Conservation (phyloP, 2,113 vertebrate species). For the Scomber colias region DNA sequence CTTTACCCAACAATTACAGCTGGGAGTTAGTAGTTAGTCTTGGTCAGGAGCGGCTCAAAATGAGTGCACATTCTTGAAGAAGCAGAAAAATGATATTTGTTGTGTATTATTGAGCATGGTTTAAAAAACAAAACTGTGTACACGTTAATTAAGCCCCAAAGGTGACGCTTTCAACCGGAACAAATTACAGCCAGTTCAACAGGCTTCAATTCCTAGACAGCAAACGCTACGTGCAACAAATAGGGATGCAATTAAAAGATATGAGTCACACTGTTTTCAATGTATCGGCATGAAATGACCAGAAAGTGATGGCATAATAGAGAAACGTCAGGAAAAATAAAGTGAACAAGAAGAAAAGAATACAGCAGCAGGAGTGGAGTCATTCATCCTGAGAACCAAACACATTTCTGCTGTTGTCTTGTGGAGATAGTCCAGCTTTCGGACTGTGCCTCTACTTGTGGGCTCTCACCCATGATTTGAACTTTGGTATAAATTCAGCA, state of each 20-base stretch:
- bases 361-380: not conserved
- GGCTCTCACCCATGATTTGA: slow-evolving; percentile 11
- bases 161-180: not conserved
- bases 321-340: not conserved
- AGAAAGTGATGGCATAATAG: not conserved
- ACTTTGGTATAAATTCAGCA: slow-evolving; percentile 17
- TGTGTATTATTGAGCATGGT: no score
- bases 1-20: no score
- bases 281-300: not conserved
- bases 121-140: not conserved
- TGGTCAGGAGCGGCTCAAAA: no score
- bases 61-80: no score
- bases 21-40: no score
- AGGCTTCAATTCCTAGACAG: not conserved
- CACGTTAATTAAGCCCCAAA: not conserved
- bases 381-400: not conserved
- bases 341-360: not conserved
- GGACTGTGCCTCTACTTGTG: not conserved
- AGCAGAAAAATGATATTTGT: no score
- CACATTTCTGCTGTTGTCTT: not conserved
- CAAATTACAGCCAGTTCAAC: slow-evolving; percentile 2
- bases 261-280: not conserved
- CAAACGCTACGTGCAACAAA: not conserved
- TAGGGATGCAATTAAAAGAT: not conserved
- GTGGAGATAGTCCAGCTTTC: slow-evolving; percentile 3